phyloP scores from a whole-genome alignment of 2,797 vertebrate genomes.

The Darevskia mixta region DNA sequence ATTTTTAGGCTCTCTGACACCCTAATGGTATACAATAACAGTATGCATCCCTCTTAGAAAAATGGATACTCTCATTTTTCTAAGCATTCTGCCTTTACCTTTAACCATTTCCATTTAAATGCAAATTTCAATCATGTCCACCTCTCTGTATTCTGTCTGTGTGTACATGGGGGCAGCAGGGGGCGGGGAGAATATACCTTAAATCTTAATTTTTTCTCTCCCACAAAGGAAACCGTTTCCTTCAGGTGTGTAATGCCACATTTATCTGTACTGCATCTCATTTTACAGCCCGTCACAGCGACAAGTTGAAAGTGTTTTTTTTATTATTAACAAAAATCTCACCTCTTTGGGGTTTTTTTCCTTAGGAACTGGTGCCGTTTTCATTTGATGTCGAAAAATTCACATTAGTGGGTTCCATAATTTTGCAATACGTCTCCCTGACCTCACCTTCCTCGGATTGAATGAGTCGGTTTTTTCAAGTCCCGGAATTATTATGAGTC shows the following conservation, averaged over 20 bases:
- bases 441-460: constrained; percentile 26
- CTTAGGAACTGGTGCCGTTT: constrained; percentile 12
- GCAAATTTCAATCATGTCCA: constrained; percentile 85
- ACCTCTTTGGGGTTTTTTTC: not conserved
- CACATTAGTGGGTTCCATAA: constrained; percentile 34
- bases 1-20: constrained; percentile 80
- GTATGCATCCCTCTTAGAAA: constrained; percentile 79
- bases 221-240: constrained; percentile 58
- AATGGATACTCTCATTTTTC: constrained; percentile 84
- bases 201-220: constrained; percentile 69
- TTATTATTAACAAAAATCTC: constrained; percentile 48
- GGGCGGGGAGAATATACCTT: constrained; percentile 70
- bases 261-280: constrained; percentile 58
- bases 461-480: constrained; percentile 53
- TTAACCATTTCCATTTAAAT: constrained; percentile 85
- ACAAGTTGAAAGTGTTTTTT: constrained; percentile 52
- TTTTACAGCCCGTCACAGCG: constrained; percentile 34
- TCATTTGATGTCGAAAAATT: constrained; percentile 48
- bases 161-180: not conserved
- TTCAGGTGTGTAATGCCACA: constrained; percentile 53
- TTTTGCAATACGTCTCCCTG: constrained; percentile 51
- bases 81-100: constrained; percentile 81
- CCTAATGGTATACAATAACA: constrained; percentile 82
- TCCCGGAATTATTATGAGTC: constrained; percentile 58
- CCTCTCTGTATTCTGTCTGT: constrained; percentile 71